Conservation (phyloP, 2,113 vertebrate genomes). For the Thymallus thymallus region DNA sequence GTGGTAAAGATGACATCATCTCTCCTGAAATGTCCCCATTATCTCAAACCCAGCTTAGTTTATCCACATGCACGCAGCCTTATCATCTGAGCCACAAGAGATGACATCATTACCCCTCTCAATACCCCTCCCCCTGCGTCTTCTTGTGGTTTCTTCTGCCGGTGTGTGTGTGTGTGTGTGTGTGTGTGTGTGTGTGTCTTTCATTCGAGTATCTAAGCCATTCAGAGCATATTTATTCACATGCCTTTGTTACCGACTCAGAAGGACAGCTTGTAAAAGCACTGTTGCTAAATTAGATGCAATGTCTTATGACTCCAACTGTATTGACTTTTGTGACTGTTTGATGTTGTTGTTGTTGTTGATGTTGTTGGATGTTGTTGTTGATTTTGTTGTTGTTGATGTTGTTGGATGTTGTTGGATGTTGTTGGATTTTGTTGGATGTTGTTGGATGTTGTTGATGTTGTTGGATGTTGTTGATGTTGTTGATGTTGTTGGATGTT, state of each 20-base stretch:
- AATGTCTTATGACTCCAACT: not conserved
- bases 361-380: fast-evolving
- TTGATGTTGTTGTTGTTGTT: too few relatives aligned
- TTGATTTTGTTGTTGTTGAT: too few relatives aligned
- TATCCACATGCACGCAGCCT: too few relatives aligned
- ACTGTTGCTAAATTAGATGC: not conserved
- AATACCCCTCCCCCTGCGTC: constrained; percentile 49
- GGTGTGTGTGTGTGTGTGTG: not conserved
- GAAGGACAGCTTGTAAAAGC: not conserved
- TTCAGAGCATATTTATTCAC: not conserved
- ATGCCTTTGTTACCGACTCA: too few relatives aligned
- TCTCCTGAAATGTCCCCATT: constrained; percentile 74
- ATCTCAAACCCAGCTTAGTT: constrained; percentile 65
- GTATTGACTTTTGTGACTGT: not conserved
- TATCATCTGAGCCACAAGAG: constrained; percentile 52
- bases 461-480: too few relatives aligned
- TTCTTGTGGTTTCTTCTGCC: constrained; percentile 11
- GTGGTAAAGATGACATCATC: constrained; percentile 73
- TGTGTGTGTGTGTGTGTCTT: not conserved
- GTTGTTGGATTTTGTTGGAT: too few relatives aligned
- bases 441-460: too few relatives aligned
- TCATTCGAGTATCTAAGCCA: not conserved
- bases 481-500: too few relatives aligned
- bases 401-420: too few relatives aligned
- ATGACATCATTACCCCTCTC: constrained; percentile 67